Percentiles rank a stretch among this genome's conserved stretches.
Evolutionary conservation across 23 tunicate species (phyloP).

Genomic region (Aplidium turbinatum): DNA sequence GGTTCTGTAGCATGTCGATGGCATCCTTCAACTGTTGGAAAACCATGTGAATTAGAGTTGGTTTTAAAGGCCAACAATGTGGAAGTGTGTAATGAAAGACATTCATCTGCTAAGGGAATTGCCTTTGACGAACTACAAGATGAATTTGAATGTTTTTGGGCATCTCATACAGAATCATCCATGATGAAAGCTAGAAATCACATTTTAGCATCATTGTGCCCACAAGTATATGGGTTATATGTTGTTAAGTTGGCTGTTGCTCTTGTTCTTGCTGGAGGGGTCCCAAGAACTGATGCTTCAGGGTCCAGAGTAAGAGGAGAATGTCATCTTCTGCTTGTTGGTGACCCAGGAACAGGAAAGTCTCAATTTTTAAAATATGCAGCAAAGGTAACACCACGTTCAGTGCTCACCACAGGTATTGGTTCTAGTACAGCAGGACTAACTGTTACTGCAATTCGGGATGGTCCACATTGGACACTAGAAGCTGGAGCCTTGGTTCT

Average conservation of each 20-base stretch:
- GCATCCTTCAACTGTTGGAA: constrained; percentile 55
- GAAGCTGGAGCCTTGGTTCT: constrained; percentile 95
- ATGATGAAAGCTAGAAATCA: constrained; percentile 69
- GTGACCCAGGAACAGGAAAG: constrained; percentile 97
- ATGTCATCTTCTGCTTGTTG: constrained; percentile 89
- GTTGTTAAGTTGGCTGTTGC: constrained; percentile 95
- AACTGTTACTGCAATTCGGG: constrained; percentile 88
- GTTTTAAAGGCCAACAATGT: constrained; percentile 83
- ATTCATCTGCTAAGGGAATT: constrained; percentile 18
- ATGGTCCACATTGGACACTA: constrained; percentile 90
- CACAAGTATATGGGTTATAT: constrained; percentile 90
- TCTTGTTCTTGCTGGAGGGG: constrained; percentile 89
- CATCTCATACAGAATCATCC: constrained; percentile 51
- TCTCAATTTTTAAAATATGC: constrained; percentile 95
- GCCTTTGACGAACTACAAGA: constrained; percentile 64
- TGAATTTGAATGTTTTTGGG: constrained; percentile 94
- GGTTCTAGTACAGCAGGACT: constrained; percentile 96
- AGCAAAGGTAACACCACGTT: constrained; percentile 75
- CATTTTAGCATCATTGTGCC: constrained; percentile 81
- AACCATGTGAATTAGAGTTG: constrained; percentile 71
- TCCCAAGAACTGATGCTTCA: constrained; percentile 66
- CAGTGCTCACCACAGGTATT: constrained; percentile 92
- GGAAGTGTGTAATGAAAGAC: constrained; percentile 77
- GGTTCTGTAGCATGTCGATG: constrained; percentile 83
- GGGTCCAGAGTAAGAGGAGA: constrained; percentile 90